These are phyloP conservation scores for Conops quadrifasciatus DNA, from an alignment of 2,888 invertebrate genomes.

Conservation along the genomic window DNA sequence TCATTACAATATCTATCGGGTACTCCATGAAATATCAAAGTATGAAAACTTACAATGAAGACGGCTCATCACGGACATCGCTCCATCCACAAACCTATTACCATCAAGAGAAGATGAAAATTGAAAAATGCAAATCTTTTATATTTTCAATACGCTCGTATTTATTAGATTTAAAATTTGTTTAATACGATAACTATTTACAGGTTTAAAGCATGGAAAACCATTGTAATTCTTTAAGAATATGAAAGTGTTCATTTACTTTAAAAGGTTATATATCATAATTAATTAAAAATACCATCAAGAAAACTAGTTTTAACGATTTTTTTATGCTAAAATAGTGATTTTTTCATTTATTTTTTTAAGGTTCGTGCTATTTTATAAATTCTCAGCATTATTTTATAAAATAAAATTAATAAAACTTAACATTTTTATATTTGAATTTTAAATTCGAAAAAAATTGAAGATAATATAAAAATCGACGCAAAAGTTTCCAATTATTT, in stretches of 20 bases:
- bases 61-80: too few relatives aligned
- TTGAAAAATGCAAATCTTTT: conserved; percentile 32
- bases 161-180: conserved; percentile 40
- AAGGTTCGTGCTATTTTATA: conserved; percentile 20
- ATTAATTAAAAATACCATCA: too few relatives aligned
- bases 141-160: not conserved
- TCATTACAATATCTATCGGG: too few relatives aligned
- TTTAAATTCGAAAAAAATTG: conserved; percentile 29
- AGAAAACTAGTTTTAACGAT: conserved; percentile 44
- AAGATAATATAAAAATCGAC: conserved; percentile 9
- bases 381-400: conserved; percentile 11
- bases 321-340: conserved; percentile 35
- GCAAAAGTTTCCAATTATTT: not conserved
- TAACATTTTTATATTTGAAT: conserved; percentile 37
- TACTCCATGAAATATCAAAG: too few relatives aligned
- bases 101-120: too few relatives aligned
- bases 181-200: conserved; percentile 48
- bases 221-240: conserved; percentile 35
- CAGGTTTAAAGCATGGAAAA: conserved; percentile 48
- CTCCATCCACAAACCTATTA: too few relatives aligned
- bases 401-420: conserved; percentile 40
- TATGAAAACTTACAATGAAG: too few relatives aligned
- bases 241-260: conserved; percentile 46
- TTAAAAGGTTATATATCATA: conserved; percentile 53
- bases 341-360: conserved; percentile 39